A percentile compares a stretch with the other conserved stretches of the same genome.
phyloP scores from a whole-genome alignment of 2,113 vertebrate species.

The Oceanites oceanicus region DNA sequence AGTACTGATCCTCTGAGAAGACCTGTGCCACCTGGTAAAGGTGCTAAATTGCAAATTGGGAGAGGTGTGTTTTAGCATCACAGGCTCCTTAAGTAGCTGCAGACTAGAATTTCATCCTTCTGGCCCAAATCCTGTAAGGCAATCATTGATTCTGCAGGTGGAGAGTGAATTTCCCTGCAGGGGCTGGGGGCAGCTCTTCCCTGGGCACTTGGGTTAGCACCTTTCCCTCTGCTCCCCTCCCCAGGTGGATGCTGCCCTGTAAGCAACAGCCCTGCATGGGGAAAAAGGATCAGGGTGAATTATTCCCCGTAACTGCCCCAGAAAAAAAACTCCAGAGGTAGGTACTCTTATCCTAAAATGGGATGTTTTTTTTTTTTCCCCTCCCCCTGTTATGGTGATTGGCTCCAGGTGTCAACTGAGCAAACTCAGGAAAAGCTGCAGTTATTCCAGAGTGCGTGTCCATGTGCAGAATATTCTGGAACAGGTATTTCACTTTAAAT shows the following conservation, averaged over 20 bases:
- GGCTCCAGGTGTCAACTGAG: background rate
- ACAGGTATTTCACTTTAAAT: conserved; percentile 30
- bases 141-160: background rate
- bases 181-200: background rate
- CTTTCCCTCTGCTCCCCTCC: background rate
- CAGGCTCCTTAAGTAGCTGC: background rate
- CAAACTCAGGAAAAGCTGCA: background rate
- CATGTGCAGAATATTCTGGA: background rate
- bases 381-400: rapidly evolving
- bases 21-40: background rate
- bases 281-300: background rate
- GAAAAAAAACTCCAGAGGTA: background rate
- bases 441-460: rapidly evolving
- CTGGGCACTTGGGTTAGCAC: background rate
- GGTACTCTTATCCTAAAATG: background rate
- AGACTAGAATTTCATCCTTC: background rate
- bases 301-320: background rate
- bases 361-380: rapidly evolving
- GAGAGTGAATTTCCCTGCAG: background rate
- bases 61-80: background rate
- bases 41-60: background rate
- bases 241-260: background rate
- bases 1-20: background rate
- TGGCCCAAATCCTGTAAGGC: background rate
- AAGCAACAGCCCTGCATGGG: rapidly evolving